phyloP scores from a whole-genome alignment of 2,113 vertebrate species.

The Corythoichthys intestinalis region DNA sequence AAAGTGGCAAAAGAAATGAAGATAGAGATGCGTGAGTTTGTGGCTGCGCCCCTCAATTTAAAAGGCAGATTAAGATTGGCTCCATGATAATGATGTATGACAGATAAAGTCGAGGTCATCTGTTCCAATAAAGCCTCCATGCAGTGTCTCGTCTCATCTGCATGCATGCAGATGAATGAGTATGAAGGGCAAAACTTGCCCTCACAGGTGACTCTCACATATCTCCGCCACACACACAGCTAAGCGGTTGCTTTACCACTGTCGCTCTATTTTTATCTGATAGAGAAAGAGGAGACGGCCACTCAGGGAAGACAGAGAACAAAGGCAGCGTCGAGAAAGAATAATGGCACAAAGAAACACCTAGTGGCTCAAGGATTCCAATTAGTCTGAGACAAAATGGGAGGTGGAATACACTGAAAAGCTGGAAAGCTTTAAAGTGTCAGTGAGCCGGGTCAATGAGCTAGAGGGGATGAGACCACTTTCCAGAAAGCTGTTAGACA shows the following conservation, averaged over 20 bases:
- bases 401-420: constrained; percentile 40
- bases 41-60: constrained; percentile 22
- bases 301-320: constrained; percentile 11
- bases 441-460: constrained; percentile 14
- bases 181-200: constrained; percentile 37
- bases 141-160: constrained; percentile 18
- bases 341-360: constrained; percentile 19
- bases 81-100: constrained; percentile 61
- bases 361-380: constrained; percentile 38
- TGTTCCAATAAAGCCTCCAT: constrained; percentile 53
- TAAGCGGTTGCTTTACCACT: constrained; percentile 20
- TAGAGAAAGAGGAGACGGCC: constrained; percentile 9
- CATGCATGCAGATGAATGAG: constrained; percentile 55
- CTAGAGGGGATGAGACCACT: constrained; percentile 43
- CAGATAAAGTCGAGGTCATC: constrained; percentile 61
- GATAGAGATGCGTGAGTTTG: constrained; percentile 28
- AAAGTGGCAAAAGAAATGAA: constrained; percentile 15
- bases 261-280: constrained; percentile 13
- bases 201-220: constrained; percentile 43
- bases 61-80: constrained; percentile 40
- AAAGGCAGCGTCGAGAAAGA: constrained; percentile 18
- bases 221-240: constrained; percentile 32
- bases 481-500: constrained; percentile 46
- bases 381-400: constrained; percentile 52
- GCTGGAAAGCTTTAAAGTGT: constrained; percentile 42